Evolutionary conservation across 2,797 vertebrate species (phyloP), one percentile per base, ranked within the genome.

Genomic region (Sylvilagus floridanus): DNA sequence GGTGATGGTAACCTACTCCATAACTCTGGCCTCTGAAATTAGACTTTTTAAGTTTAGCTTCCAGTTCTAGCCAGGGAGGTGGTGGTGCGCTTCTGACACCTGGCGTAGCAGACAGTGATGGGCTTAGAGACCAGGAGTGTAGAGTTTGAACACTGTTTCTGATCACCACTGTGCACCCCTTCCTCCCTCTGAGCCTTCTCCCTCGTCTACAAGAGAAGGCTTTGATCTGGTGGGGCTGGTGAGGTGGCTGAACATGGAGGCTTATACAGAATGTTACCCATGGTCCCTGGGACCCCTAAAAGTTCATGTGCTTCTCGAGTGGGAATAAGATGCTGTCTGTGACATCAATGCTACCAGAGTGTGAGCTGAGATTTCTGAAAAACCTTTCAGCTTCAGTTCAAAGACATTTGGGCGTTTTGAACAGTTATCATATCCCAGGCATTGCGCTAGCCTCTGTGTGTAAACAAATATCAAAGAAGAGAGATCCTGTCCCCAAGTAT

Each of bases 121-220:
- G 35, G 42, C 22, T 4, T 26, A 37, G 4, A 19, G 14, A 21
- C 37, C 16, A 2, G 3, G 4, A 1, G 37, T 2, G n/a, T 3
- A 9, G 24, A 32, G 26, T 71, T 13, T 7, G 28, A 32, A 54
- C 28, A 12, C 60, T n/a, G 2, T 9, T 4, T 26, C 26, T 66
- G 52, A 28, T n/a, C 21, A 35, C 5, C 26, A 4, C 26, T 12
- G 7, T 37, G 22, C 28, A 54, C 5, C 3, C 3, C 0, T 4
- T 4, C 68, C n/a, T 82, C 9, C 30, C 63, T 22, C 28, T 30
- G 42, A 68, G 14, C 68, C 19, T 35, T 37, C 1, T 54, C 21
- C 24, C 52, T 63, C 9, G 1, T 22, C 26, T 50, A 4, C 4
- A 19, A 47, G 2, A n/a, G 28, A 22, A n/a, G 65, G 24, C 19